Base-by-base conservation (phyloP, 2,888 invertebrate species). In the Petrolisthes manimaculis region DNA sequence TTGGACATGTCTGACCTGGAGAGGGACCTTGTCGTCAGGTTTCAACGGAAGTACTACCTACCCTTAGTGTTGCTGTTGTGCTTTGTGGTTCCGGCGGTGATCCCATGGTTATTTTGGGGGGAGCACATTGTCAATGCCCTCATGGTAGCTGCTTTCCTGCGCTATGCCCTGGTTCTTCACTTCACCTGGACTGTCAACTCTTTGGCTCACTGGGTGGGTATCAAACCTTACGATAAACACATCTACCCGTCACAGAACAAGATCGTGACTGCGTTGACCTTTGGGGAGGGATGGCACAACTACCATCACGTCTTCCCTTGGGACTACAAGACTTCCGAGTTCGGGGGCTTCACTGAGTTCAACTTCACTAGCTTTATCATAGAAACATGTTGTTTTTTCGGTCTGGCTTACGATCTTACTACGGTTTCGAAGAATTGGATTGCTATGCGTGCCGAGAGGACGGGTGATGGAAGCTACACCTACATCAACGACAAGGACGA, bases 111-210 rank as follows among this genome's bases (percentile, higher is more conserved):
- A 92, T 95, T 95, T 92, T 98, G 98, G 98, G 94, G 95, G 75
- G 98, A 99, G 93, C 94, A 94, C 0, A 92, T 96, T 9, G 94
- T 95, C 94, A 95, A 95, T 91, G 96, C 97, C 8, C 97, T 97
- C 93, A 96, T 96, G 94, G 95, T 97, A 9, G 96, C 96, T 92
- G 94, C 95, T 2, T 2, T 97, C 90, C 53, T 89, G 5, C 80
- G 85, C 51, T 81, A 79, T 37, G 80, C 77, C 69, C 4, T 83
- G 18, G 67, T 77, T 0, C 74, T 89, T 21, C 97, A 99, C 93
- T 96, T 97, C 91, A 98, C 98, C 1, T 99, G 96, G 95, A 95
- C 96, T 92, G 98, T 98, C 21, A 98, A 98, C 93, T 97, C 97
- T 93, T 96, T 96, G 18, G 98, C 98, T 0, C 98, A 98, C 93